Evolutionary conservation across 2,888 invertebrate genomes (phyloP), one percentile per base, ranked within the genome.

Genomic region (Timema cristinae): DNA sequence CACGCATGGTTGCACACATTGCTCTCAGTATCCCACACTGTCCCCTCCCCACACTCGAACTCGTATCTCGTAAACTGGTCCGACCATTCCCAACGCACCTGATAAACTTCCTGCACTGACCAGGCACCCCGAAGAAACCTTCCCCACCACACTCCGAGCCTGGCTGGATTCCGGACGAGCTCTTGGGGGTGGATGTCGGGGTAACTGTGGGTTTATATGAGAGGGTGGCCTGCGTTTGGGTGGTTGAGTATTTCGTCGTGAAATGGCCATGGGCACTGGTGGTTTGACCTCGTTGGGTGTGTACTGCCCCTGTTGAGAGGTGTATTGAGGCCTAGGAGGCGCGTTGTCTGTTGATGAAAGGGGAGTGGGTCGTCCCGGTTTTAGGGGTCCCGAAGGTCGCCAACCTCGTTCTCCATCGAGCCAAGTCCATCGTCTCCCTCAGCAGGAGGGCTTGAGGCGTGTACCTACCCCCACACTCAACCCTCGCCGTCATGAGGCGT

Each of bases 31-130:
- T 92, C 91, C 92, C 93, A 93, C 51, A 90, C 89, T 7, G 93
- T 93, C 68, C 91, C 92, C 71, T 89, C 86, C 5, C 89, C 90
- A 80, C 93, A 93, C 13, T 83, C 83, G 80, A 91, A 93, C 74
- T 91, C 89, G 79, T 90, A 89, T 81, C 86, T 88, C 67, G 82
- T 87, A 77, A 90, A 5, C 84, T 84, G 73, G 86, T 87, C 50
- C 85, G 82, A 0, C 87, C 88, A 78, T 87, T 85, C 72, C 85
- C 83, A 0, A 89, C 89, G 78, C 91, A 91, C 56, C 90, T 85
- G 78, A 90, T 89, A 80, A 90, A 91, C 78, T 87, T 89, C 50
- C 84, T 84, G 77, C 91, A 91, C 72, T 85, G 78, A 59, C 85
- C 83, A 4, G 86, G 86, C 78, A 89, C 84, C 0, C 88, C 85